Conservation (phyloP, 1,140 invertebrate species). For the Galendromus occidentalis region DNA sequence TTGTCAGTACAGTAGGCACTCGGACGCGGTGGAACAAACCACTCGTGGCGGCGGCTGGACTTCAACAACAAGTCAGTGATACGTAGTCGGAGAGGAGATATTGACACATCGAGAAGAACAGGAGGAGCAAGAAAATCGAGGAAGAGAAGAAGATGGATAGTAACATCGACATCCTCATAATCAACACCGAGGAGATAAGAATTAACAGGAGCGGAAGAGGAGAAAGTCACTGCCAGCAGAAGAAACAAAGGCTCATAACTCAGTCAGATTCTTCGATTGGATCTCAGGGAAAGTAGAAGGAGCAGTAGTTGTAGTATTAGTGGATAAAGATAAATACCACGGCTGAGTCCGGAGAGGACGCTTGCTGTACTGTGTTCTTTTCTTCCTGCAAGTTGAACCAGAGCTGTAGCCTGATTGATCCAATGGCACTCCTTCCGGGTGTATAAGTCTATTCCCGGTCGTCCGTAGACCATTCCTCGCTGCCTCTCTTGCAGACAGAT, state of each 20-base stretch:
- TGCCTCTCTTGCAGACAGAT: too few species aligned
- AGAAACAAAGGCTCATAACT: not conserved
- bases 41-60: too few species aligned
- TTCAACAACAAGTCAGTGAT: too few species aligned
- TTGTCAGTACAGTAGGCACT: too few species aligned
- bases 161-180: slow-evolving; percentile 15
- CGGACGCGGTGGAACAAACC: too few species aligned
- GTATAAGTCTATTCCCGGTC: too few species aligned
- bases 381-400: slow-evolving; percentile 11
- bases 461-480: too few species aligned
- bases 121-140: slow-evolving; percentile 6
- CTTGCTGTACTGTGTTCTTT: not conserved
- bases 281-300: not conserved
- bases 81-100: too few species aligned
- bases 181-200: slow-evolving; percentile 9
- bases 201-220: not conserved
- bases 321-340: not conserved
- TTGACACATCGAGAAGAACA: not conserved
- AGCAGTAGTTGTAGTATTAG: too few species aligned
- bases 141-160: slow-evolving; percentile 1
- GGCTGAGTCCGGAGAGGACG: slow-evolving; percentile 6
- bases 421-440: too few species aligned
- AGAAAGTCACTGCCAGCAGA: not conserved
- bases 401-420: not conserved
- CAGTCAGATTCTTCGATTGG: not conserved